Conservation (phyloP, 2,888 invertebrate genomes). For the Clunio marinus region DNA sequence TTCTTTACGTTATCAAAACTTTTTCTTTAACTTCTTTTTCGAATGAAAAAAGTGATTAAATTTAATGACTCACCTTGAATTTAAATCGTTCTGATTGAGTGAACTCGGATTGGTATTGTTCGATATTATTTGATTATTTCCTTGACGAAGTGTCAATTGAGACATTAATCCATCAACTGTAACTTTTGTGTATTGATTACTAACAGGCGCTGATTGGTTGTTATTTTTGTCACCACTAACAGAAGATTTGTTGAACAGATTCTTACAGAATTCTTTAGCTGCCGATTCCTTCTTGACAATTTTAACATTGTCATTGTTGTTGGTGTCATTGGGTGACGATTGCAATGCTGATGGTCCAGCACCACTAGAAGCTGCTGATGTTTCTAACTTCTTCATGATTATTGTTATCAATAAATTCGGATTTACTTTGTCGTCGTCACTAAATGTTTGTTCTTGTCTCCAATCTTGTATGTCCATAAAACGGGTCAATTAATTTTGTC, state of each 20-base stretch:
- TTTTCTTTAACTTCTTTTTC: background rate
- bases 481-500: background rate
- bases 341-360: background rate
- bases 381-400: slow-evolving; percentile 31
- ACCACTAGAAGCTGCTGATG: background rate
- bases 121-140: background rate
- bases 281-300: background rate
- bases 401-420: slow-evolving; percentile 30
- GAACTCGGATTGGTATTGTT: too few species aligned
- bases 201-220: slow-evolving; percentile 10
- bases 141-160: background rate
- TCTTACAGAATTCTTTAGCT: slow-evolving; percentile 18
- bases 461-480: slow-evolving; percentile 27
- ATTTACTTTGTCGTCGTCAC: background rate
- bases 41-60: too few species aligned
- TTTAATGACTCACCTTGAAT: slow-evolving; percentile 15
- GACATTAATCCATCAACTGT: slow-evolving; percentile 18
- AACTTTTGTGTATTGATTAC: slow-evolving; percentile 34
- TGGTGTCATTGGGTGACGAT: slow-evolving; percentile 13
- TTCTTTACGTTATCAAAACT: background rate
- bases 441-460: background rate
- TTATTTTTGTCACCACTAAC: slow-evolving; percentile 11
- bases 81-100: background rate
- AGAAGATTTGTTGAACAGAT: slow-evolving; percentile 27
- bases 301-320: background rate